A percentile compares a stretch with the other conserved stretches of the same genome.
Evolutionary conservation across 2,888 invertebrate genomes (phyloP).

Genomic region (Zeuzera pyrina): DNA sequence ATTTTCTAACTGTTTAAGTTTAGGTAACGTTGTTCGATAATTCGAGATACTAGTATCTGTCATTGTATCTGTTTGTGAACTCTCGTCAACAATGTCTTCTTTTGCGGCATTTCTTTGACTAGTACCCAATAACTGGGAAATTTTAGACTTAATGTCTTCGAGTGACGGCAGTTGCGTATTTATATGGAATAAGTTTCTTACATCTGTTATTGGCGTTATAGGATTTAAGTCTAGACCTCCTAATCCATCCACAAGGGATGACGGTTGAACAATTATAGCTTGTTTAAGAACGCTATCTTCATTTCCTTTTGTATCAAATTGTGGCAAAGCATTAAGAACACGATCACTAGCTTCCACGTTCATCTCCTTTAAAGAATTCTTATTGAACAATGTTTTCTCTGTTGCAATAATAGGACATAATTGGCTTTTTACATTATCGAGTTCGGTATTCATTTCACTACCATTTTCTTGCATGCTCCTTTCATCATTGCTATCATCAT

Average conservation of each 20-base stretch:
- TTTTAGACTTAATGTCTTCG: constrained; percentile 24
- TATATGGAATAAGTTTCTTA: constrained; percentile 17
- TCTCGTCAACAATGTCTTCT: constrained; percentile 10
- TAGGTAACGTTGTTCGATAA: constrained; percentile 17
- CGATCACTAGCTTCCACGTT: constrained; percentile 28
- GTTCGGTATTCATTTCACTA: constrained; percentile 29
- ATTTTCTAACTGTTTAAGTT: constrained; percentile 23
- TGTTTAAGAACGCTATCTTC: background rate
- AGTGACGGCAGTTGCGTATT: constrained; percentile 23
- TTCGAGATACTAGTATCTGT: constrained; percentile 17
- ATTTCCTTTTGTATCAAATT: background rate
- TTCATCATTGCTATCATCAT: background rate
- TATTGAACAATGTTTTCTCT: too few species aligned
- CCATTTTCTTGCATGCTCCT: background rate
- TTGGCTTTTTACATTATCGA: too few species aligned
- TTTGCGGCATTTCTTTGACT: constrained; percentile 16
- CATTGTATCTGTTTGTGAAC: constrained; percentile 9
- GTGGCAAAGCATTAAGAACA: constrained; percentile 18
- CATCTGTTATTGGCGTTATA: constrained; percentile 13
- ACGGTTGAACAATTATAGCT: constrained; percentile 19
- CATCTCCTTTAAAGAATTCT: too few species aligned
- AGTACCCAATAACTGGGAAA: constrained; percentile 25
- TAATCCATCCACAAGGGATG: constrained; percentile 11
- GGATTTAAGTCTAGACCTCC: constrained; percentile 10
- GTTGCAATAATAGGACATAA: too few species aligned